Evolutionary conservation across 2,797 vertebrate species (phyloP).

Genomic region (Alca torda): DNA sequence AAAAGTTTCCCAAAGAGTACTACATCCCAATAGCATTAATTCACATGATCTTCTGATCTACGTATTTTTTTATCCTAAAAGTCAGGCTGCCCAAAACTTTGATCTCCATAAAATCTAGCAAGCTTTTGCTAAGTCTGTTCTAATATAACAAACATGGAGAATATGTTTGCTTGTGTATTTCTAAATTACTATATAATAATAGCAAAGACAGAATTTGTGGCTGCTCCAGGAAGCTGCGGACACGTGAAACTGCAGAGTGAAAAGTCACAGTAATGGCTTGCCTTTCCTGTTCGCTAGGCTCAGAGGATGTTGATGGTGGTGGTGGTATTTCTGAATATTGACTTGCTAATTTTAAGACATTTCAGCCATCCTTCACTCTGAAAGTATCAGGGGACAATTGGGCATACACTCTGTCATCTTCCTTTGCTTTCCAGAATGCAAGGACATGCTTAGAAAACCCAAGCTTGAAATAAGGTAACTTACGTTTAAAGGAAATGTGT

Average conservation of each 20-base stretch:
- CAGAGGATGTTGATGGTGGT: background rate
- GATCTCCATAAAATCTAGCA: background rate
- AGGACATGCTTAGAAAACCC: background rate
- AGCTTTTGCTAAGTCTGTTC: background rate
- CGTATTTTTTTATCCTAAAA: background rate
- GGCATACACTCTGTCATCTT: background rate
- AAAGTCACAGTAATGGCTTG: background rate
- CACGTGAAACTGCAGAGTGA: background rate
- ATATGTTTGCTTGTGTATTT: background rate
- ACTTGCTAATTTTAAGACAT: background rate
- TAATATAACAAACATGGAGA: background rate
- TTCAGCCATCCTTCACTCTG: background rate
- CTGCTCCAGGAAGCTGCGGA: background rate
- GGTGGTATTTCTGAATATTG: background rate
- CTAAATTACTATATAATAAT: background rate
- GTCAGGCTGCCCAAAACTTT: background rate
- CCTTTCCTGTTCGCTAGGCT: background rate
- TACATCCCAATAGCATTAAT: background rate
- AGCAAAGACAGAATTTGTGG: background rate
- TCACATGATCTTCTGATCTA: background rate
- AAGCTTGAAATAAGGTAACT: background rate
- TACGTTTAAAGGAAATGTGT: background rate
- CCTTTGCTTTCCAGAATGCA: background rate
- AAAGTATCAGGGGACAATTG: background rate
- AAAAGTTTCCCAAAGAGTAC: background rate